Conservation (phyloP, 2,888 invertebrate species). For the Parnassius mnemosyne region DNA sequence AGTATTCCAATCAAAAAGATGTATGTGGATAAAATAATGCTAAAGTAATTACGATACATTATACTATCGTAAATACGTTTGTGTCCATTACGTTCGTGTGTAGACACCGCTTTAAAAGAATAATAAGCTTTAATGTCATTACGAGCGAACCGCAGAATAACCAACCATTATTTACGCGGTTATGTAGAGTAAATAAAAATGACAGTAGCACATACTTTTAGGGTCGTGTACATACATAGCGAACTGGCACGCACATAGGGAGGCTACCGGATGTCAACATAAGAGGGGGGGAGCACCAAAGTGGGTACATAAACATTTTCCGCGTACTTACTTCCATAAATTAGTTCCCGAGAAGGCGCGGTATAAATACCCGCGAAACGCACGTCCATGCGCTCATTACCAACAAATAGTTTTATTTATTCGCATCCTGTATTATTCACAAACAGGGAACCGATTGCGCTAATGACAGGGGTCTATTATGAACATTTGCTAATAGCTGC, state of each 20-base stretch:
- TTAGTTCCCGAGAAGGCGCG: constrained; percentile 76
- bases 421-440: constrained; percentile 20
- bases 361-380: constrained; percentile 75
- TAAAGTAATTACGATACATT: neutral
- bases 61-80: no score
- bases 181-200: constrained; percentile 28
- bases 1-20: no score
- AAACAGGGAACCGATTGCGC: constrained; percentile 7
- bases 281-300: constrained; percentile 50
- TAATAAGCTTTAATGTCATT: constrained; percentile 19
- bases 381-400: constrained; percentile 69
- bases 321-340: constrained; percentile 79
- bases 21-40: neutral
- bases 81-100: constrained; percentile 6
- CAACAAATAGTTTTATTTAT: constrained; percentile 69
- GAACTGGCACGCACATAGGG: constrained; percentile 43
- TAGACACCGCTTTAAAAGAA: constrained; percentile 4
- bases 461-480: constrained; percentile 1
- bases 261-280: constrained; percentile 68
- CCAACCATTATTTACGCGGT: constrained; percentile 19
- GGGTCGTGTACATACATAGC: constrained; percentile 37
- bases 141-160: constrained; percentile 16
- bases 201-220: constrained; percentile 31
- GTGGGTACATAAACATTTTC: constrained; percentile 77
- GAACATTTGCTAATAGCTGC: neutral